These are phyloP conservation scores for Cyprinus carpio DNA, from an alignment of 2,113 vertebrate genomes.

Conservation along the genomic window DNA sequence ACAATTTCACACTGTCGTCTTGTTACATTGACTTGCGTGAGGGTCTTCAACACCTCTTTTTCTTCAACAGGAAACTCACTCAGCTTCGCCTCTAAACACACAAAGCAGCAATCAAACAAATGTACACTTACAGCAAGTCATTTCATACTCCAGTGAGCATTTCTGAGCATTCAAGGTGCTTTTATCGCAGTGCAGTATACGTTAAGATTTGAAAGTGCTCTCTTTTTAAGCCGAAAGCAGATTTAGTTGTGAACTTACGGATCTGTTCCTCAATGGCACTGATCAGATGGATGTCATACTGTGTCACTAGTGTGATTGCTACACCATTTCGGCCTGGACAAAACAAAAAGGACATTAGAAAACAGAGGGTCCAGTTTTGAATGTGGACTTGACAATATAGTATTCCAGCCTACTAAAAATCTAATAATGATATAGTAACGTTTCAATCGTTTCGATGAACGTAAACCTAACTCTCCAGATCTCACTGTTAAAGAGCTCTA, in stretches of 20 bases:
- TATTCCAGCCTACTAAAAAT: neutral
- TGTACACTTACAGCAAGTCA: neutral
- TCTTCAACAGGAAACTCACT: slow-evolving; percentile 83
- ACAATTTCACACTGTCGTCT: slow-evolving; percentile 83
- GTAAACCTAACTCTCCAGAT: too few species aligned
- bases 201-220: neutral
- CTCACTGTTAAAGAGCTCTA: too few species aligned
- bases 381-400: neutral
- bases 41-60: slow-evolving; percentile 82
- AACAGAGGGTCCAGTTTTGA: neutral
- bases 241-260: slow-evolving; percentile 77
- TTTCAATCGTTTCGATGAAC: too few species aligned
- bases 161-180: neutral
- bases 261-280: slow-evolving; percentile 87
- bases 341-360: slow-evolving; percentile 11
- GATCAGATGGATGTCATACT: slow-evolving; percentile 96
- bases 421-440: too few species aligned
- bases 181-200: neutral
- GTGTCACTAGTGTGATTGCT: slow-evolving; percentile 91
- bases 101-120: neutral
- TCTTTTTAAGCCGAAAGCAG: neutral
- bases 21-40: slow-evolving; percentile 93
- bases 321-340: slow-evolving; percentile 84
- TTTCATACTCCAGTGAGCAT: neutral
- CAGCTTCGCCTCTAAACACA: slow-evolving; percentile 82